Base-by-base conservation (phyloP, 1,140 invertebrate genomes). In the Cyclina sinensis region DNA sequence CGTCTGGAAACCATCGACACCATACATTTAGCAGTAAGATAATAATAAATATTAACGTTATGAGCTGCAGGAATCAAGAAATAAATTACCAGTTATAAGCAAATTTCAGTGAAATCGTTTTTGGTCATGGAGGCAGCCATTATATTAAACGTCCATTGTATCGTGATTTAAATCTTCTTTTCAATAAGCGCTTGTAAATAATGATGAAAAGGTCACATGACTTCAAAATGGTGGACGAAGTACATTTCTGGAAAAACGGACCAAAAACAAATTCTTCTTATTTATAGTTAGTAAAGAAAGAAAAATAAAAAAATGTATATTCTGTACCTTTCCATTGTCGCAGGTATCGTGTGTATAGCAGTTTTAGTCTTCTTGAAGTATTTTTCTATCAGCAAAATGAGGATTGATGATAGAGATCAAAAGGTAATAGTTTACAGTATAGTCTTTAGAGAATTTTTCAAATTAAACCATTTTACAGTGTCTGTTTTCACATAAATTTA, bases 311-410 rank as follows among this genome's bases (percentile, higher is more conserved):
- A 59, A 43, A 89, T 92, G 88, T 81, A 86, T 83, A 70, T 83
- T 37, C 54, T 92, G 30, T 89, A 82, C 57, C 35, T 92, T 39
- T 90, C 91, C 4, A 21, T 74, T 51, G 48, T 46, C 37, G 90
- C 89, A 16, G 83, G 70, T 16, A 43, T 78, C 21, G 9, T 92
- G 5, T 90, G 80, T 37, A 57, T 87, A 46, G 24, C 87, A 37
- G 32, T 92, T 46, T 48, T 88, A 18, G 27, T 81, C 11, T 51
- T 86, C 74, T 68, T 92, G 16, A 90, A 86, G 73, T 92, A 91
- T 76, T 48, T 92, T 37, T 90, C 90, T 12, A 82, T 88, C 65
- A 88, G 86, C 48, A 88, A 88, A 21, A 88, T 88, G 43, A 82
- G 79, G 32, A 57, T 88, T 24, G 86, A 88, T 57, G 51, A 76